These are phyloP conservation scores for Prorops nasuta DNA, from an alignment of 1,140 invertebrate genomes.

Conservation along the genomic window DNA sequence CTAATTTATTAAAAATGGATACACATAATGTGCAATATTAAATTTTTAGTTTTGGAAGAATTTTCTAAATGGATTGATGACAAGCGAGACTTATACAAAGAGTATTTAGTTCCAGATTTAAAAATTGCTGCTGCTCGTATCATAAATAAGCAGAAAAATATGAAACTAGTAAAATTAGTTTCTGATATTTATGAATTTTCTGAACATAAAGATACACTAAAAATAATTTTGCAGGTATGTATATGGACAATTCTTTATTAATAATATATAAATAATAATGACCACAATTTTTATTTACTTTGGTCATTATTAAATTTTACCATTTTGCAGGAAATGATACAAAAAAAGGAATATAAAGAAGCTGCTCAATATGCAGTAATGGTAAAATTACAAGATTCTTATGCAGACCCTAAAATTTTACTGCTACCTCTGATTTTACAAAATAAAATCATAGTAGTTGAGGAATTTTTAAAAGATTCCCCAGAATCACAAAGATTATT, in stretches of 20 bases:
- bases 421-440: constrained; percentile 72
- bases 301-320: too few species aligned
- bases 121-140: constrained; percentile 64
- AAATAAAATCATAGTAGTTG: constrained; percentile 67
- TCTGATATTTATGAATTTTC: constrained; percentile 58
- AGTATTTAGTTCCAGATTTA: constrained; percentile 54
- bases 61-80: constrained; percentile 56
- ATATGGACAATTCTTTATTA: not conserved
- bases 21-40: constrained; percentile 7
- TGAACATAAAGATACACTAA: constrained; percentile 55
- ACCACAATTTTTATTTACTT: constrained; percentile 32
- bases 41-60: constrained; percentile 61
- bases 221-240: constrained; percentile 52
- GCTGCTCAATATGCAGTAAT: constrained; percentile 65
- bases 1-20: too few species aligned
- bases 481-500: constrained; percentile 61
- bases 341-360: constrained; percentile 63
- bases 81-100: constrained; percentile 36
- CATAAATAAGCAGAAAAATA: constrained; percentile 58
- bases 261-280: constrained; percentile 1
- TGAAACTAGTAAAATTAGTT: constrained; percentile 58
- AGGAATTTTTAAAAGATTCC: constrained; percentile 65
- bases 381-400: constrained; percentile 64
- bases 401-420: constrained; percentile 63
- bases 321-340: constrained; percentile 56